These are phyloP conservation scores for Tapirus indicus DNA, from an alignment of 2,797 vertebrate species.

Conservation along the genomic window DNA sequence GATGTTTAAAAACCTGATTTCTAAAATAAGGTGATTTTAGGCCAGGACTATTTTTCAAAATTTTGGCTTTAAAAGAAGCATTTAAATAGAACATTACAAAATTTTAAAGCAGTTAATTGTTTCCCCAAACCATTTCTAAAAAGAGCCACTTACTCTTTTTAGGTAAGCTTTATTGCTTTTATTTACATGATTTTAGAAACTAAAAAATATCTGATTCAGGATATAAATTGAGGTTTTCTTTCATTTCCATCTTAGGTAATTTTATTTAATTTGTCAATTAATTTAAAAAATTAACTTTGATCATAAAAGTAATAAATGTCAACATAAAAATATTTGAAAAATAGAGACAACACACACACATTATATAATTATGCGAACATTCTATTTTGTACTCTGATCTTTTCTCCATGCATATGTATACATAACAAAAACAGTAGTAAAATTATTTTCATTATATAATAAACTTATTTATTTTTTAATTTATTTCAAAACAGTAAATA, in stretches of 20 bases:
- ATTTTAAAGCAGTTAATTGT: not conserved
- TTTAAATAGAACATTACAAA: not conserved
- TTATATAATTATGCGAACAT: not conserved
- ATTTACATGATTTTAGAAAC: not conserved
- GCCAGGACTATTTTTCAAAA: not conserved
- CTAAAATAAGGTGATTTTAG: slow-evolving; percentile 7
- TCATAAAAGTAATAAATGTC: not conserved
- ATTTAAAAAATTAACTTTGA: slow-evolving; percentile 33
- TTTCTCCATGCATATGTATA: not conserved
- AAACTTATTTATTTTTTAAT: not conserved
- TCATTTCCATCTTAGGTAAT: not conserved
- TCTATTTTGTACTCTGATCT: not conserved
- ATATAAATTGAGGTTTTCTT: not conserved
- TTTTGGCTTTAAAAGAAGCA: not conserved
- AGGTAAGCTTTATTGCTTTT: not conserved
- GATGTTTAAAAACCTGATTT: not conserved
- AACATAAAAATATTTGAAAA: not conserved
- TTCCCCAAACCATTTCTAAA: not conserved
- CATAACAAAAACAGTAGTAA: not conserved
- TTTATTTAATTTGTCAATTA: not conserved
- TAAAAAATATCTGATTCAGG: not conserved
- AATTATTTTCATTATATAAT: not conserved
- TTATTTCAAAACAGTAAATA: no score
- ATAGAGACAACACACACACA: not conserved
- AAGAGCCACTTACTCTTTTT: not conserved